Conservation (phyloP, 1,140 invertebrate species). For the Choristoneura fumiferana region DNA sequence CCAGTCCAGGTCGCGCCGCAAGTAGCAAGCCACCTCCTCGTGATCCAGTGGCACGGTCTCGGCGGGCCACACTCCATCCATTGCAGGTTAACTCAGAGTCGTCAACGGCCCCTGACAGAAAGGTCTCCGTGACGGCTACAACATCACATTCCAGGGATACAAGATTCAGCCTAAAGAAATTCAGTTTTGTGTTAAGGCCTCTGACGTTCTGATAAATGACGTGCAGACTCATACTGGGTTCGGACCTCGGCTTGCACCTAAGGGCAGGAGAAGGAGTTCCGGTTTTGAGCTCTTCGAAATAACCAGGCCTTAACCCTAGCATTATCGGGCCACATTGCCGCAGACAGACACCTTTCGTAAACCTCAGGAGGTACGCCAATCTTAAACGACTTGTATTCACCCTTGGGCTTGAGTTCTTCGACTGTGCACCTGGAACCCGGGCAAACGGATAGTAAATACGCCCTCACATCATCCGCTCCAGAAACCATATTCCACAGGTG, state of each 20-base stretch:
- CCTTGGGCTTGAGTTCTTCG: constrained; percentile 8
- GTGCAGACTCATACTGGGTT: neutral
- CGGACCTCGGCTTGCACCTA: too few relatives aligned
- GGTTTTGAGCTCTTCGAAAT: constrained; percentile 12
- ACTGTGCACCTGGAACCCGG: neutral
- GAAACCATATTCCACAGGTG: constrained; percentile 20
- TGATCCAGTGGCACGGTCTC: neutral
- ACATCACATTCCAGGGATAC: neutral
- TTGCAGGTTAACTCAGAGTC: neutral
- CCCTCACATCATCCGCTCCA: neutral
- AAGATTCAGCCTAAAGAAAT: neutral
- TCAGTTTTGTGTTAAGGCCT: constrained; percentile 4
- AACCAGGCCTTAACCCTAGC: constrained; percentile 10
- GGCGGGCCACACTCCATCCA: neutral
- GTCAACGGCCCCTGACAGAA: neutral
- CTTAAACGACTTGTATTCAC: constrained; percentile 20
- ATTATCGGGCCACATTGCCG: constrained; percentile 8
- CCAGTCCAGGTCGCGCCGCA: neutral
- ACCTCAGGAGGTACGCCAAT: neutral
- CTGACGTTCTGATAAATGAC: constrained; percentile 10
- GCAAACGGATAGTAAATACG: neutral
- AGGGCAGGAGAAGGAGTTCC: too few relatives aligned
- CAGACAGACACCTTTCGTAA: constrained; percentile 14
- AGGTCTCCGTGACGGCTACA: neutral
- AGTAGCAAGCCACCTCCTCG: neutral